Evolutionary conservation across 2,888 invertebrate species (phyloP), one percentile per base, ranked within the genome.

Genomic region (Trichogramma dendrolimi): DNA sequence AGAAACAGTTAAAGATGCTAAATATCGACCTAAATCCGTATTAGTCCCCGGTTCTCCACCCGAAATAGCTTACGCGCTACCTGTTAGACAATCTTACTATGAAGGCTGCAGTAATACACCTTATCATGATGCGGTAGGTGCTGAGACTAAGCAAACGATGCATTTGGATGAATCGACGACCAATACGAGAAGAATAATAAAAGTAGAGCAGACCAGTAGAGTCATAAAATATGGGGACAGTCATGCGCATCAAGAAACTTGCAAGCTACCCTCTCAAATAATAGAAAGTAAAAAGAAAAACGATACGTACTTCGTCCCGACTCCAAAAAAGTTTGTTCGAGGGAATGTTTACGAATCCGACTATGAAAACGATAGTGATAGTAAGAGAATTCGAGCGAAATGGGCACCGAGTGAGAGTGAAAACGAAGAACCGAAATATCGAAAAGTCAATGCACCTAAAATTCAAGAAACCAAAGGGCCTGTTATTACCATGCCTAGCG

Each of bases 161-260:
- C 84, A 86, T 70, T 87, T 88, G 81, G 85, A 87, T 67, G 89
- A 89, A 72, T 85, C 87, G 0, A 86, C 86, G 5, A 86, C 87
- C 71, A 85, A 82, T 44, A 84, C 84, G 41, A 83, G 86, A 68
- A 82, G 88, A 67, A 85, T 85, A 39, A 84, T 88, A 40, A 88
- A 86, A 64, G 82, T 88, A 68, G 86, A 88, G 68, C 87, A 88
- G 75, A 89, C 87, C 0, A 86, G 86, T 66, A 82, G 86, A 54
- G 83, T 87, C 1, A 87, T 89, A 44, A 86, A 87, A 70, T 87
- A 87, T 63, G 87, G 86, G 10, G 85, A 84, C 44, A 71, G 68
- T 52, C 63, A 69, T 14, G 38, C 65, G 6, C 54, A 62, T 3
- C 40, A 49, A 10, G 55, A 64, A 4, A 54, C 27, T 10, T 10